Conservation (phyloP, 2,797 vertebrate genomes). For the Dipus sagitta region DNA sequence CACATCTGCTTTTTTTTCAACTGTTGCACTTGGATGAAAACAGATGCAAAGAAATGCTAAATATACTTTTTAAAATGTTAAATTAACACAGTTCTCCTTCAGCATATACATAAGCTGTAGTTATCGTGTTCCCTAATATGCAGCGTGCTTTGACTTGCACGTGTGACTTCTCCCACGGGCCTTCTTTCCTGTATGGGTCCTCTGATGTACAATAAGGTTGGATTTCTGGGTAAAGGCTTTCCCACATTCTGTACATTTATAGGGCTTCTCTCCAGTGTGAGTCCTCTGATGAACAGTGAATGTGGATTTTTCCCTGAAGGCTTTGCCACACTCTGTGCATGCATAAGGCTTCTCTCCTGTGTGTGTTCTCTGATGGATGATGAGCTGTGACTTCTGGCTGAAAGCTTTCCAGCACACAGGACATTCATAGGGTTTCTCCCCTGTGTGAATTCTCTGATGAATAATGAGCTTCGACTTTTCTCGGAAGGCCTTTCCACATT, state of each 20-base stretch:
- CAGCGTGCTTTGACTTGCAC: slow-evolving; percentile 66
- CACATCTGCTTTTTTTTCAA: slow-evolving; percentile 19
- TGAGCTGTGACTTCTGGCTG: slow-evolving; percentile 82
- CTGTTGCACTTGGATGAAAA: slow-evolving; percentile 58
- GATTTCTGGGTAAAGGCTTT: slow-evolving; percentile 83
- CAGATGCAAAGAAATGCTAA: slow-evolving; percentile 34
- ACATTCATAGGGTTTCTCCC: slow-evolving; percentile 85
- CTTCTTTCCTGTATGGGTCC: slow-evolving; percentile 80
- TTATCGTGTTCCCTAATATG: slow-evolving; percentile 57
- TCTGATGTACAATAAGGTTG: slow-evolving; percentile 82
- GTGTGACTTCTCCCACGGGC: slow-evolving; percentile 60
- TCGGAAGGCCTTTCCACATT: slow-evolving; percentile 89
- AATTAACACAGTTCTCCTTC: slow-evolving; percentile 42
- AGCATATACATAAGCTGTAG: slow-evolving; percentile 15
- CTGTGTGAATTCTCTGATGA: slow-evolving; percentile 88
- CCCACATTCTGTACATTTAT: slow-evolving; percentile 81
- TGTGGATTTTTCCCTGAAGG: slow-evolving; percentile 80
- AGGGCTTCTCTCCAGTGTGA: slow-evolving; percentile 82
- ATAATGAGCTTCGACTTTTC: slow-evolving; percentile 87
- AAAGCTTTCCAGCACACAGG: slow-evolving; percentile 82
- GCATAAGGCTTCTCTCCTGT: slow-evolving; percentile 82
- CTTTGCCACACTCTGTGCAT: slow-evolving; percentile 80
- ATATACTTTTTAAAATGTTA: slow-evolving; percentile 52
- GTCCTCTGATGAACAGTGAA: slow-evolving; percentile 80
- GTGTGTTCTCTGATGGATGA: slow-evolving; percentile 83